phyloP scores from a whole-genome alignment of 2,888 invertebrate species.

The Ectropis crepuscularia region DNA sequence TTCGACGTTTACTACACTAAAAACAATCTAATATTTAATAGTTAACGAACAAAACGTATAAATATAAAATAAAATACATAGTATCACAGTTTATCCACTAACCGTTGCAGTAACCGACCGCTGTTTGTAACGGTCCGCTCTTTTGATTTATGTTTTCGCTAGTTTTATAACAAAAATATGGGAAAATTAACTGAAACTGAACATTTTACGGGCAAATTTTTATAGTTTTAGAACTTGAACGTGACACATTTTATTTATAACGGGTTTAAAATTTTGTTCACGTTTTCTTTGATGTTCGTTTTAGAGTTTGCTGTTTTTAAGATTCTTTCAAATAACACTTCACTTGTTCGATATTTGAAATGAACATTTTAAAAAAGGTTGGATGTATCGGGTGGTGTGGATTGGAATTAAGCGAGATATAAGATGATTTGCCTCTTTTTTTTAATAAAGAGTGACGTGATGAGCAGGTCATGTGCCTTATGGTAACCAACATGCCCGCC shows the following conservation, averaged over 20 bases:
- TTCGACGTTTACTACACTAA: too few relatives aligned
- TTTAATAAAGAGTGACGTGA: too few relatives aligned
- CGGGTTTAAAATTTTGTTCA: neutral
- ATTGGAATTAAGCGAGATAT: too few relatives aligned
- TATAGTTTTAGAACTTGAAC: conserved; percentile 9
- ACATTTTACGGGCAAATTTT: conserved; percentile 5
- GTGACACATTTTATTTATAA: conserved; percentile 1
- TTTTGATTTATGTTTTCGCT: conserved; percentile 18
- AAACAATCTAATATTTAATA: too few relatives aligned
- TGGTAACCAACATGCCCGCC: too few relatives aligned
- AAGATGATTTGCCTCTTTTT: too few relatives aligned
- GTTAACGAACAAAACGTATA: too few relatives aligned
- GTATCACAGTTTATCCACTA: neutral
- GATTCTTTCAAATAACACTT: too few relatives aligned
- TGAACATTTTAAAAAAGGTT: too few relatives aligned
- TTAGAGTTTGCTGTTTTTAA: neutral
- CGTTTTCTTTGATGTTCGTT: neutral
- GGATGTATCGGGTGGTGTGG: too few relatives aligned
- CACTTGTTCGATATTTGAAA: too few relatives aligned
- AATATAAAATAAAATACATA: neutral
- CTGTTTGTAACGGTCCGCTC: conserved; percentile 10
- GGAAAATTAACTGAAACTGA: conserved; percentile 11
- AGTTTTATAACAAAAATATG: conserved; percentile 15
- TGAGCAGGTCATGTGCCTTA: too few relatives aligned
- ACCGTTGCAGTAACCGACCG: conserved; percentile 12